A percentile compares a stretch with the other conserved stretches of the same genome.
phyloP scores from a whole-genome alignment of 30 jellyfish, hydroid and myxozoan species.

The Mastigias papua region DNA sequence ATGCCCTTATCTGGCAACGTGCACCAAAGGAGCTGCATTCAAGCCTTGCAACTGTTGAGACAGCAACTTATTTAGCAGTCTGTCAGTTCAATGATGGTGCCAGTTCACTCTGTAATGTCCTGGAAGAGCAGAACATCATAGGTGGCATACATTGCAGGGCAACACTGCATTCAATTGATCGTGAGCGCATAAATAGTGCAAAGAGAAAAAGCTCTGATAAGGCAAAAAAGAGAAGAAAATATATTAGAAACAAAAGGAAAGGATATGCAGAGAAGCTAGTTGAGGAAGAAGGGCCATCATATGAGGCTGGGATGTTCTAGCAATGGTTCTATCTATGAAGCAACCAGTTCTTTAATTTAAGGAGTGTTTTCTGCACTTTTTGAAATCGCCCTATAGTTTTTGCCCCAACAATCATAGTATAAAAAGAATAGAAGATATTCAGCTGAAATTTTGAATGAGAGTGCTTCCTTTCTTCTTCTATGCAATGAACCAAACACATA shows the following conservation, averaged over 20 bases:
- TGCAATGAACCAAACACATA: no score
- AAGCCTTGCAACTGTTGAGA: background rate
- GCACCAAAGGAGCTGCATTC: conserved; percentile 18
- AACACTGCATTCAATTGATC: background rate
- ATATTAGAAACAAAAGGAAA: background rate
- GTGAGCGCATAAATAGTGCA: background rate
- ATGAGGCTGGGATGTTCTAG: conserved; percentile 1
- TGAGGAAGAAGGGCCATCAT: background rate
- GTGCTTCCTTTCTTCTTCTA: no score
- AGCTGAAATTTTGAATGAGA: no score
- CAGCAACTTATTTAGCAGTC: conserved; percentile 21
- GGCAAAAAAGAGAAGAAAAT: background rate
- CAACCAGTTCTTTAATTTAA: no score
- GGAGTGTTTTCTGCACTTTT: no score
- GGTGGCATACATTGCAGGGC: background rate
- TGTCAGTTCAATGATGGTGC: conserved; percentile 6
- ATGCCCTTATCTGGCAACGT: conserved; percentile 4
- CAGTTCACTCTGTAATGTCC: background rate
- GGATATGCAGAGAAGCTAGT: background rate
- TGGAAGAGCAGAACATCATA: background rate
- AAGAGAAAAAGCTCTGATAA: background rate
- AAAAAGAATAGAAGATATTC: no score
- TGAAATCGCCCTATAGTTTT: no score
- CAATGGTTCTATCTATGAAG: no score
- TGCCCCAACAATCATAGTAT: no score